phyloP scores from a whole-genome alignment of 1,140 invertebrate genomes.

The Aphaenogaster ashmeadi region DNA sequence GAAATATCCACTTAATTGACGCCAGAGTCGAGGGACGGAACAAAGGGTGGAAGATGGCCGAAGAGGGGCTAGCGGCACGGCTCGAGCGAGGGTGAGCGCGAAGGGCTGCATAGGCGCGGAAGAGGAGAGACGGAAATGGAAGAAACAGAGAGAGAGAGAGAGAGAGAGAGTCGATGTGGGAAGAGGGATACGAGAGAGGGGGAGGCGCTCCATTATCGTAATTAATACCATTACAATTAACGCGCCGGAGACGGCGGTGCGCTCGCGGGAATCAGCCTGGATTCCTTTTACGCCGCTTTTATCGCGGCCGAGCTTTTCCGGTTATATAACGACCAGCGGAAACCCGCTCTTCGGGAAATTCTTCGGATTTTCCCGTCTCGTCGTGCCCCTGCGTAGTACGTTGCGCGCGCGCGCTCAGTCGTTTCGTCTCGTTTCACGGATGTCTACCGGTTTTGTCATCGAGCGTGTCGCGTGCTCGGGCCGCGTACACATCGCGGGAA shows the following conservation, averaged over 20 bases:
- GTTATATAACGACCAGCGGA: slow-evolving; percentile 69
- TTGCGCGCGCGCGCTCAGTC: slow-evolving; percentile 26
- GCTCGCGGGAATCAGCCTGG: slow-evolving; percentile 72
- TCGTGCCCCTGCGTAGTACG: neutral
- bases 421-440: slow-evolving; percentile 27
- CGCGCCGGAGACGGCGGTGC: slow-evolving; percentile 73
- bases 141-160: slow-evolving; percentile 44
- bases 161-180: neutral
- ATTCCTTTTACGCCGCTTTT: slow-evolving; percentile 79
- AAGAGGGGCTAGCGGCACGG: slow-evolving; percentile 44
- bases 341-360: slow-evolving; percentile 63
- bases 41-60: slow-evolving; percentile 65
- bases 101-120: slow-evolving; percentile 21
- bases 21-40: slow-evolving; percentile 67
- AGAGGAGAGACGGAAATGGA: neutral
- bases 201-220: slow-evolving; percentile 82
- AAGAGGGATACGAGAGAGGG: slow-evolving; percentile 64
- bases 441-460: slow-evolving; percentile 36
- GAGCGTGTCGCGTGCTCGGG: slow-evolving; percentile 5
- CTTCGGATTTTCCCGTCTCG: slow-evolving; percentile 66
- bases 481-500: neutral
- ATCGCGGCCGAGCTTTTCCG: slow-evolving; percentile 74
- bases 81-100: slow-evolving; percentile 49
- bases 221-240: slow-evolving; percentile 86
- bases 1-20: slow-evolving; percentile 80